Percentiles rank a stretch among this genome's conserved stretches.
These are phyloP conservation scores for Nyctereutes procyonoides DNA, from an alignment of 2,113 vertebrate genomes.

Conservation along the genomic window DNA sequence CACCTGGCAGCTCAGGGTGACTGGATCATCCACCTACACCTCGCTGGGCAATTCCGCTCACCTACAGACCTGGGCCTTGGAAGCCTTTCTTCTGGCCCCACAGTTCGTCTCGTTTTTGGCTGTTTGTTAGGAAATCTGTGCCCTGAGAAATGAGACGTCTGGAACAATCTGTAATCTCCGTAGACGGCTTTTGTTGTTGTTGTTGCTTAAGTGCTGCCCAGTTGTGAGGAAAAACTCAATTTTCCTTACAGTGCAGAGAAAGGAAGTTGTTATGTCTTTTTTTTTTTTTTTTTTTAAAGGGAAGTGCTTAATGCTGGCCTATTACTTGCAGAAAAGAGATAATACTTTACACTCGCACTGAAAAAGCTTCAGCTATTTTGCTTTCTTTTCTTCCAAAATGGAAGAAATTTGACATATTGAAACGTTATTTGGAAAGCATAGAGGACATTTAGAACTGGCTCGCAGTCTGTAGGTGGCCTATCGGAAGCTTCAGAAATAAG, in stretches of 20 bases:
- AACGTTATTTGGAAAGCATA: neutral
- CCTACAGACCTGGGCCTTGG: neutral
- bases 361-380: conserved; percentile 18
- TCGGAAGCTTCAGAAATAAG: conserved; percentile 37
- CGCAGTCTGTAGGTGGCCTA: neutral
- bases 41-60: neutral
- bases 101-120: conserved; percentile 40
- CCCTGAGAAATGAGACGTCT: conserved; percentile 50
- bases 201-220: neutral
- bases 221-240: conserved; percentile 23
- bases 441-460: neutral
- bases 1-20: conserved; percentile 55
- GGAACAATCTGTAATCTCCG: conserved; percentile 36
- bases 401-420: conserved; percentile 1
- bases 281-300: neutral
- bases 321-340: conserved; percentile 10
- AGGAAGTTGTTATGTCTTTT: neutral
- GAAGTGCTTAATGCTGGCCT: neutral
- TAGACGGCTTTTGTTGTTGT: neutral
- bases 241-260: neutral
- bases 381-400: conserved; percentile 26
- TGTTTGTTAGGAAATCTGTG: neutral
- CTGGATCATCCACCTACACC: conserved; percentile 18
- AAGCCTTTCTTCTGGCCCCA: conserved; percentile 42
- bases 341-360: neutral